These are phyloP conservation scores for Pemphigus obesinymphae DNA, from an alignment of 1,140 invertebrate species.

Conservation along the genomic window DNA sequence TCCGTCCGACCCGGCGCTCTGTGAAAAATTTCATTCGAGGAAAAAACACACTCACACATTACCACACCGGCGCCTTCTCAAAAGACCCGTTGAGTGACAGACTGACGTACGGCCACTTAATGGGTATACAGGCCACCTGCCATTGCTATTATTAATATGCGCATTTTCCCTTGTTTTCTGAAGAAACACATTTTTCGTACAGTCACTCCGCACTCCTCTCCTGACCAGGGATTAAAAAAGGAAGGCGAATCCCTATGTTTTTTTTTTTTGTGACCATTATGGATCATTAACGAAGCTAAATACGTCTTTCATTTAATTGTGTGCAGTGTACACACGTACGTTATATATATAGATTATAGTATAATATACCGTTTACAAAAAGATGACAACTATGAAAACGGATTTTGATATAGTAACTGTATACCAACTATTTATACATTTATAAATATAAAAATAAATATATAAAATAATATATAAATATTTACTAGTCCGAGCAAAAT, in stretches of 20 bases:
- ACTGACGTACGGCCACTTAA: slow-evolving; percentile 41
- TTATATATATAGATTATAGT: not conserved
- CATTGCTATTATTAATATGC: slow-evolving; percentile 38
- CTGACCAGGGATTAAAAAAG: not conserved
- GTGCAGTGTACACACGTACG: not conserved
- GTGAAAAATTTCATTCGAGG: not conserved
- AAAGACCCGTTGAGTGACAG: slow-evolving; percentile 36
- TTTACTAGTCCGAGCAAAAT: too few species aligned
- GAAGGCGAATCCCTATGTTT: not conserved
- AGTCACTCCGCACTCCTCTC: not conserved
- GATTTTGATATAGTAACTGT: not conserved
- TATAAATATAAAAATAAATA: not conserved
- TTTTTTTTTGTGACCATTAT: not conserved
- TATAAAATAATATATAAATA: too few species aligned
- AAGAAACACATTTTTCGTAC: slow-evolving; percentile 29
- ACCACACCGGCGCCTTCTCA: slow-evolving; percentile 33
- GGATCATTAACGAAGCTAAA: slow-evolving; percentile 31
- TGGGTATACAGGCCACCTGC: slow-evolving; percentile 32
- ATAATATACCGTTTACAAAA: not conserved
- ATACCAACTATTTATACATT: too few species aligned
- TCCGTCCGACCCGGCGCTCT: slow-evolving; percentile 1
- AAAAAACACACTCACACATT: slow-evolving; percentile 1
- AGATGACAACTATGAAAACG: not conserved
- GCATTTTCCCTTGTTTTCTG: slow-evolving; percentile 29
- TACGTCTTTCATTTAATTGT: slow-evolving; percentile 21